A percentile compares a stretch with the other conserved stretches of the same genome.
phyloP scores from a whole-genome alignment of 2,888 invertebrate species.

The Ditylenchus weischeri region DNA sequence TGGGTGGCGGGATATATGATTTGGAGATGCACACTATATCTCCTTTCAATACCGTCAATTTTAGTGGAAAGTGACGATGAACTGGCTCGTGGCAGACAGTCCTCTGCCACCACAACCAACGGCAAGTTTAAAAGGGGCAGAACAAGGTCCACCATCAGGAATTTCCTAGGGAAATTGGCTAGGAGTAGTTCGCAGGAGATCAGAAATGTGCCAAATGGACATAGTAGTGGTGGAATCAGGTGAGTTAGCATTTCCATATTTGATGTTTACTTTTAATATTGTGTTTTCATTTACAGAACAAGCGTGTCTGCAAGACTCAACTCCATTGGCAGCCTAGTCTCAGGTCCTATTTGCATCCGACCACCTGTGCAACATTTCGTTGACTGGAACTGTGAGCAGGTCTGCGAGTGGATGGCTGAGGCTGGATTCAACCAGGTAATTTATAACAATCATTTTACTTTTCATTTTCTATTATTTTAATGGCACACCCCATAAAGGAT shows the following conservation, averaged over 20 bases:
- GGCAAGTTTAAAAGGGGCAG: constrained; percentile 47
- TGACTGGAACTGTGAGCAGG: constrained; percentile 53
- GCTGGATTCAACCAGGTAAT: constrained; percentile 35
- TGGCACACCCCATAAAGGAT: no score
- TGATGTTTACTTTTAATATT: constrained; percentile 5
- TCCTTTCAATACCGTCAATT: background rate
- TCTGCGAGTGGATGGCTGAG: constrained; percentile 57
- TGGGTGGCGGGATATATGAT: no score
- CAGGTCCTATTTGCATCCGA: constrained; percentile 44
- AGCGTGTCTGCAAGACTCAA: constrained; percentile 46
- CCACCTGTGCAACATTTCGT: constrained; percentile 56
- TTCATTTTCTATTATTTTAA: no score
- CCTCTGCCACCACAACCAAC: constrained; percentile 31
- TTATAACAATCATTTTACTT: no score
- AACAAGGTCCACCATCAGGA: constrained; percentile 55
- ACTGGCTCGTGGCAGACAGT: constrained; percentile 39
- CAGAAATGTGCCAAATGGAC: constrained; percentile 1
- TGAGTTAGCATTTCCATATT: background rate
- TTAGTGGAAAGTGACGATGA: constrained; percentile 58
- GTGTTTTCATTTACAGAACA: constrained; percentile 31
- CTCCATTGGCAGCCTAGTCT: constrained; percentile 33
- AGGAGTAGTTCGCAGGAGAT: constrained; percentile 53
- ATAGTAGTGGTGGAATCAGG: constrained; percentile 5
- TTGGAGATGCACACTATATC: no score
- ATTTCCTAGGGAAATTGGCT: constrained; percentile 53